Conservation (phyloP, 2,113 vertebrate species). For the Scortum barcoo region DNA sequence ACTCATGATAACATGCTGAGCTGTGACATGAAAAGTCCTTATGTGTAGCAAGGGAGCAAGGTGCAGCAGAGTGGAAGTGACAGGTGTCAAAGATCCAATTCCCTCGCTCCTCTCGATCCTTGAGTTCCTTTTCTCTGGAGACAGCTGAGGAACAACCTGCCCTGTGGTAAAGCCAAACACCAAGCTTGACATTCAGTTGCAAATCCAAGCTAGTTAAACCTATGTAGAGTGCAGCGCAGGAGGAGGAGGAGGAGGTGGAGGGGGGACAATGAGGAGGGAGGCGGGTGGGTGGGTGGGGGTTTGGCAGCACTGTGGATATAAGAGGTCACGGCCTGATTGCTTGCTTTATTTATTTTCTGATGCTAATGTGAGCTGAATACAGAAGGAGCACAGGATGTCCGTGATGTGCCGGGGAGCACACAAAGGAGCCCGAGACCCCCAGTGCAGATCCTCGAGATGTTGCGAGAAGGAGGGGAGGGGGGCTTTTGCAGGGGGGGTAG, state of each 20-base stretch:
- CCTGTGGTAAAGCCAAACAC: constrained; percentile 67
- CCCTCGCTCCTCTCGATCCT: constrained; percentile 66
- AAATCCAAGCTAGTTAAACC: constrained; percentile 67
- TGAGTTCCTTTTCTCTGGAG: constrained; percentile 64
- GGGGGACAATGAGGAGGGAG: not conserved
- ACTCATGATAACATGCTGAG: constrained; percentile 80
- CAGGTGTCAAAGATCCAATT: constrained; percentile 82
- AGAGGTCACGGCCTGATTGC: constrained; percentile 70
- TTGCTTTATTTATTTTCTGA: constrained; percentile 76
- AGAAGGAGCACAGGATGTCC: constrained; percentile 47
- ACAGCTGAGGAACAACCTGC: constrained; percentile 56
- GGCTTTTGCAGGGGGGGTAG: not conserved
- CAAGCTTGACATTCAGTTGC: constrained; percentile 65
- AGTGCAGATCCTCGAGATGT: constrained; percentile 38
- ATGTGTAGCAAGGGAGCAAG: constrained; percentile 79
- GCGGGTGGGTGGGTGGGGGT: not conserved
- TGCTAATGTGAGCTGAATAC: constrained; percentile 72
- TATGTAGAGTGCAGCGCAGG: constrained; percentile 41
- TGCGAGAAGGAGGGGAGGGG: no score
- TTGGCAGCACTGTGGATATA: constrained; percentile 44
- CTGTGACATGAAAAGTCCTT: constrained; percentile 83
- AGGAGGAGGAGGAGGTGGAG: not conserved
- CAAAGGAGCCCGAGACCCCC: constrained; percentile 47
- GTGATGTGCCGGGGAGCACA: constrained; percentile 44
- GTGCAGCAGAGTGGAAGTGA: constrained; percentile 80